Percentiles rank a stretch among this genome's conserved stretches.
Conservation (phyloP, 2,888 invertebrate genomes). For the Drosophila prostipennis region DNA sequence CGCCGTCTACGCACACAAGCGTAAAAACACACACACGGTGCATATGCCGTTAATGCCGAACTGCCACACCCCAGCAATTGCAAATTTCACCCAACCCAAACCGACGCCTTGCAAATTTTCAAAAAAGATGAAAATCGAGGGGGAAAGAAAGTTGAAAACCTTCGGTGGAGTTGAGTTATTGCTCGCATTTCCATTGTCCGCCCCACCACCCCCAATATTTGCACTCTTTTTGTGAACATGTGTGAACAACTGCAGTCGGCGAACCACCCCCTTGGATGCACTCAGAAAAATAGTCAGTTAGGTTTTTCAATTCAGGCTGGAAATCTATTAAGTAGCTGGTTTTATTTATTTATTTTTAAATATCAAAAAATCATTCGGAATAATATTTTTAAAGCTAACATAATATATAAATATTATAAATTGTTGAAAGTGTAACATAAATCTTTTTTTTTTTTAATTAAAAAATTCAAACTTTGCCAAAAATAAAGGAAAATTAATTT, state of each 20-base stretch:
- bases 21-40: slow-evolving; percentile 22
- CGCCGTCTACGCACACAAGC: slow-evolving; percentile 41
- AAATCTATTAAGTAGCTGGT: no score
- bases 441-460: no score
- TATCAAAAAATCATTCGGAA: no score
- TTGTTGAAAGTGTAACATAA: no score
- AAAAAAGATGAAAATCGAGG: slow-evolving; percentile 41
- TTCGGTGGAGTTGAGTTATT: slow-evolving; percentile 57
- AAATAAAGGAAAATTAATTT: no score
- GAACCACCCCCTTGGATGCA: slow-evolving; percentile 49
- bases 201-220: slow-evolving; percentile 32
- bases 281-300: neutral
- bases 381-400: no score
- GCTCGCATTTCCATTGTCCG: slow-evolving; percentile 39
- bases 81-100: slow-evolving; percentile 31
- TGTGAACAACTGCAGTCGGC: slow-evolving; percentile 76
- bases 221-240: slow-evolving; percentile 70
- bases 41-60: slow-evolving; percentile 65
- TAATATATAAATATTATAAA: no score
- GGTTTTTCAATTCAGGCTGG: no score
- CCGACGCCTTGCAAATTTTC: slow-evolving; percentile 51
- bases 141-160: slow-evolving; percentile 47
- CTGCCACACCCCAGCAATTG: slow-evolving; percentile 67
- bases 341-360: no score
- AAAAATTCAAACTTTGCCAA: no score